Percentiles rank a stretch among this genome's conserved stretches.
phyloP scores from a whole-genome alignment of 2,113 vertebrate genomes.

The Phoenicopterus ruber region DNA sequence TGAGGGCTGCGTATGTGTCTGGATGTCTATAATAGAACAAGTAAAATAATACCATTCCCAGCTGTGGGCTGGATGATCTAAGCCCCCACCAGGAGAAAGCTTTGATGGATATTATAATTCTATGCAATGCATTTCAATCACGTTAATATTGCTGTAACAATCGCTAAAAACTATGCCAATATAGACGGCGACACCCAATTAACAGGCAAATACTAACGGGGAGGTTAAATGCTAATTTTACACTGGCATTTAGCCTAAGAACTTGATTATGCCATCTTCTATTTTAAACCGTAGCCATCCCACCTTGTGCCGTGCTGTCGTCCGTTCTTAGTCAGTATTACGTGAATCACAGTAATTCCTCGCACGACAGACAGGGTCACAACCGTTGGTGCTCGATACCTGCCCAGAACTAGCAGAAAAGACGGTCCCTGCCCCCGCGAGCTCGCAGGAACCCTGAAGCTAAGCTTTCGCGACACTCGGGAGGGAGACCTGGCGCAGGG shows the following conservation, averaged over 20 bases:
- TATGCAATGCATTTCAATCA: neutral
- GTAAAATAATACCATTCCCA: conserved; percentile 43
- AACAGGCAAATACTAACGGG: conserved; percentile 24
- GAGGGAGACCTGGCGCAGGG: neutral
- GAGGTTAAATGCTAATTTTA: conserved; percentile 45
- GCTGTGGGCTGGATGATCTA: conserved; percentile 17
- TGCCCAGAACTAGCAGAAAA: neutral
- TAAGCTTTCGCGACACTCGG: neutral
- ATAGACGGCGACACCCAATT: conserved; percentile 10
- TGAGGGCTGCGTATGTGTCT: conserved; percentile 10
- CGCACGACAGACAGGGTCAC: neutral
- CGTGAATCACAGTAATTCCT: neutral
- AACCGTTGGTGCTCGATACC: neutral
- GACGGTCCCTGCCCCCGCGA: neutral
- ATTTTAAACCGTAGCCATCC: conserved; percentile 22
- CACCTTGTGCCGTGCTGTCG: neutral
- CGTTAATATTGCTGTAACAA: neutral
- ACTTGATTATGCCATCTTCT: conserved; percentile 51
- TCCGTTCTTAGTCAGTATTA: neutral
- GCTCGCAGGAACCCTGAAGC: neutral
- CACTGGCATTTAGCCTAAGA: conserved; percentile 46
- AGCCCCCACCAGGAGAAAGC: conserved; percentile 4
- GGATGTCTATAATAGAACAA: conserved; percentile 19
- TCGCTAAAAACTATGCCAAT: conserved; percentile 1
- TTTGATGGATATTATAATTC: neutral